Base-by-base conservation (phyloP, 2,797 vertebrate species). In the Scolopax rusticola region DNA sequence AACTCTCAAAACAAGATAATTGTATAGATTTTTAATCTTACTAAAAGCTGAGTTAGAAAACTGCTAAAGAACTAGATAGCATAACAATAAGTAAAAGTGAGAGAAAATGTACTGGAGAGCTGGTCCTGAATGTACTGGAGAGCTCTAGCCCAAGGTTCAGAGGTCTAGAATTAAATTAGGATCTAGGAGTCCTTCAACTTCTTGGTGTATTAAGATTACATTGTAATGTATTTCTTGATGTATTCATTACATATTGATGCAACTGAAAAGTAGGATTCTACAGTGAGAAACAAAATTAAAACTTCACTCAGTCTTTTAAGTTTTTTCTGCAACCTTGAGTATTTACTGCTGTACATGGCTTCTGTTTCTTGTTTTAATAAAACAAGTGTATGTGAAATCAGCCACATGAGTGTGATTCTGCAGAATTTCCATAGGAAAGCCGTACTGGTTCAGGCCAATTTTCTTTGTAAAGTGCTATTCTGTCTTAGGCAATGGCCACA, bases 181-280 rank as follows among this genome's bases (percentile, higher is more conserved):
- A 33, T 32, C 20, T 32, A 51, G 19, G n/a, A 38, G 7, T 54
- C 59, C 33, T 47, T 53, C 30, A 45, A 41, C 5, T 61, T 79
- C 67, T 20, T 9, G 20, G 1, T 1, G 38, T 64, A n/a, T 9
- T 11, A 8, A 24, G 25, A 60, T 47, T 69, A 12, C 5, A 13
- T 4, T 23, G 33, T 32, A 63, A 59, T 81, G 12, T 43, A 54
- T n/a, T 41, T 24, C 4, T 54, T 73, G 4, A 11, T 77, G 6
- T 36, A 50, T 54, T 64, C 32, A 13, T 71, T 63, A 27, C 0
- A 0, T 59, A 28, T 12, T 40, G 12, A 45, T 54, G 40, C 7
- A 81, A 74, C 4, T 15, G 45, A 40, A 61, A 6, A 77, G 17
- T 11, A 73, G 18, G 28, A 81, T 68, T 67, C 8, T 28, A 43